Evolutionary conservation across 2,797 vertebrate species (phyloP).

Genomic region (Cottoperca gobio): DNA sequence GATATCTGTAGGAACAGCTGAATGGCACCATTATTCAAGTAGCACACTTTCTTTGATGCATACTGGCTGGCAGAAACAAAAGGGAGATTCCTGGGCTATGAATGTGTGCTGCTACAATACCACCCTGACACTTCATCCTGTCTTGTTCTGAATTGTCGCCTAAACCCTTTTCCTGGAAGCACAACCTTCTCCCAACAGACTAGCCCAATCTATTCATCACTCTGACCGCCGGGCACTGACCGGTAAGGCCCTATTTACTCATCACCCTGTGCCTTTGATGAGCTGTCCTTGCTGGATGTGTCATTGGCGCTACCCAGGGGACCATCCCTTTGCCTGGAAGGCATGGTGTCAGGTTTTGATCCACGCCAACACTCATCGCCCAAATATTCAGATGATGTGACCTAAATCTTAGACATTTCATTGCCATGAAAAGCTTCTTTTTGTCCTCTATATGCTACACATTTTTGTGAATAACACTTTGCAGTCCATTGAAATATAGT

Average conservation of each 20-base stretch:
- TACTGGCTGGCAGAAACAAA: slow-evolving; percentile 43
- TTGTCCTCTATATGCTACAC: neutral
- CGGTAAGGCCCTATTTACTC: slow-evolving; percentile 53
- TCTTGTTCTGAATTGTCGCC: slow-evolving; percentile 38
- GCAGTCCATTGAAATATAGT: neutral
- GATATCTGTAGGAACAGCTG: slow-evolving; percentile 22
- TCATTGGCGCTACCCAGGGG: slow-evolving; percentile 39
- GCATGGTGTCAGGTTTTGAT: slow-evolving; percentile 48
- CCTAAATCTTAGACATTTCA: slow-evolving; percentile 20
- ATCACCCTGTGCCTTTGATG: slow-evolving; percentile 44
- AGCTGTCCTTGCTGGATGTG: slow-evolving; percentile 60
- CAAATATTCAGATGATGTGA: slow-evolving; percentile 46
- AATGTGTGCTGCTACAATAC: slow-evolving; percentile 37
- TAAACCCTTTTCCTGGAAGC: slow-evolving; percentile 62
- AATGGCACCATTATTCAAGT: slow-evolving; percentile 36
- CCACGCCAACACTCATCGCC: slow-evolving; percentile 30
- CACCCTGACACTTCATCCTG: neutral
- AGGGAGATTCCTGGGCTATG: slow-evolving; percentile 46
- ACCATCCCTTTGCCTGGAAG: slow-evolving; percentile 54
- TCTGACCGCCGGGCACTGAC: slow-evolving; percentile 32
- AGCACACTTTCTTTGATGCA: slow-evolving; percentile 28
- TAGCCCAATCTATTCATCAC: slow-evolving; percentile 27
- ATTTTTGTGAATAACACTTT: slow-evolving; percentile 1
- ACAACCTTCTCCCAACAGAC: neutral
- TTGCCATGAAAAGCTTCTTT: slow-evolving; percentile 9